A percentile compares a stretch with the other conserved stretches of the same genome.
These are phyloP conservation scores for Acrocera orbiculus DNA, from an alignment of 2,888 invertebrate genomes.

Conservation along the genomic window DNA sequence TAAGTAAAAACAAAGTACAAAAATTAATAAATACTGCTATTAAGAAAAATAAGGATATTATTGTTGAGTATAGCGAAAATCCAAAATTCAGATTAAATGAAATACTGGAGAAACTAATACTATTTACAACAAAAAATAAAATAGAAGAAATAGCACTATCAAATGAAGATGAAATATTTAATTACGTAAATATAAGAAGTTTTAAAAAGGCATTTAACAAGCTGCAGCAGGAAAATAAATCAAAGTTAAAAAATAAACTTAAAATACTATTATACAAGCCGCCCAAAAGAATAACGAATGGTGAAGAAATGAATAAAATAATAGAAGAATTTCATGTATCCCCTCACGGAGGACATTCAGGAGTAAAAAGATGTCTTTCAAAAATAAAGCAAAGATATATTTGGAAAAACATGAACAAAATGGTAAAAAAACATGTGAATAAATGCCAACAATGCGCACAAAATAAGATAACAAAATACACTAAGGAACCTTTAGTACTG, in stretches of 20 bases:
- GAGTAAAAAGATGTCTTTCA: neutral
- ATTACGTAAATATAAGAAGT: neutral
- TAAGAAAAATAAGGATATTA: no score
- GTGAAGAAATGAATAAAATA: conserved; percentile 2
- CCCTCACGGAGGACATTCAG: neutral
- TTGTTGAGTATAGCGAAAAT: neutral
- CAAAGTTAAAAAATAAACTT: neutral
- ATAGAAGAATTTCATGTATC: conserved; percentile 6
- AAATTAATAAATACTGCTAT: no score
- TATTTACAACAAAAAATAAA: neutral
- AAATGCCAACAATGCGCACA: conserved; percentile 4
- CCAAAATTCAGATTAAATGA: conserved; percentile 1
- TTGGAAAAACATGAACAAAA: neutral
- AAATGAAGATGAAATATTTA: conserved; percentile 1
- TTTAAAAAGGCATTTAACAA: neutral
- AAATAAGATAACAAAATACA: conserved; percentile 4
- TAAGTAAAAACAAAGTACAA: no score
- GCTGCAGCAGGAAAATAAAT: neutral
- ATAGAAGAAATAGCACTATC: conserved; percentile 1
- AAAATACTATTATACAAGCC: conserved; percentile 4
- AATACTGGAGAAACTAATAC: conserved; percentile 2
- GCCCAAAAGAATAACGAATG: conserved; percentile 3
- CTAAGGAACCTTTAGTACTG: neutral
- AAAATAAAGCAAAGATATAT: neutral
- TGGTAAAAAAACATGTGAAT: conserved; percentile 2